These are phyloP conservation scores for Cremastinae sp. DNA, from an alignment of 2,888 invertebrate genomes.

Conservation along the genomic window DNA sequence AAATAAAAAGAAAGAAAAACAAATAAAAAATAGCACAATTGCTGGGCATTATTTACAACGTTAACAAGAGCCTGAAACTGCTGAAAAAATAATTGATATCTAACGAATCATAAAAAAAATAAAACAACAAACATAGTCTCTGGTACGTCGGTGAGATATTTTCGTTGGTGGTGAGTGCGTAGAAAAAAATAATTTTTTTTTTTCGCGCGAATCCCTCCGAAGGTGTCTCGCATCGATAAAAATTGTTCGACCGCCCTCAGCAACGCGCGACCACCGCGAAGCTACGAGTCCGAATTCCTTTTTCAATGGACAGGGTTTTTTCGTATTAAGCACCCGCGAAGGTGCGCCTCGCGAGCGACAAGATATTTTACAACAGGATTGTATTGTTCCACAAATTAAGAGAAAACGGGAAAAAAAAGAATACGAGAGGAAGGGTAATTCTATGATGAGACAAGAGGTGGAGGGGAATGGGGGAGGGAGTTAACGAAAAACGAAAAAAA, in stretches of 20 bases:
- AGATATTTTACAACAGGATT: slow-evolving; percentile 61
- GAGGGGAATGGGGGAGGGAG: slow-evolving; percentile 50
- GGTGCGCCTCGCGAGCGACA: slow-evolving; percentile 46
- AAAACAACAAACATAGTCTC: slow-evolving; percentile 75
- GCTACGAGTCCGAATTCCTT: slow-evolving; percentile 73
- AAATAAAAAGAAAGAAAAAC: slow-evolving; percentile 58
- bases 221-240: slow-evolving; percentile 74
- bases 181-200: too few relatives aligned
- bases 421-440: slow-evolving; percentile 16
- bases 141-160: slow-evolving; percentile 53
- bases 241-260: slow-evolving; percentile 75
- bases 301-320: slow-evolving; percentile 71
- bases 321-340: slow-evolving; percentile 31
- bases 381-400: slow-evolving; percentile 60
- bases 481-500: slow-evolving; percentile 16
- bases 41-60: slow-evolving; percentile 80
- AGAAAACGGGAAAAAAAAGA: slow-evolving; percentile 34
- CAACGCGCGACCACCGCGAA: slow-evolving; percentile 64
- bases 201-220: too few relatives aligned
- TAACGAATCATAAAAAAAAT: too few relatives aligned
- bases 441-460: too few relatives aligned
- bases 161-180: neutral
- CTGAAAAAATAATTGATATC: slow-evolving; percentile 51
- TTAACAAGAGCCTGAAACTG: slow-evolving; percentile 75
- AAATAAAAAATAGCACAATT: slow-evolving; percentile 76